Evolutionary conservation across 2,797 vertebrate species (phyloP).

Genomic region (Mionectes olivaceus): DNA sequence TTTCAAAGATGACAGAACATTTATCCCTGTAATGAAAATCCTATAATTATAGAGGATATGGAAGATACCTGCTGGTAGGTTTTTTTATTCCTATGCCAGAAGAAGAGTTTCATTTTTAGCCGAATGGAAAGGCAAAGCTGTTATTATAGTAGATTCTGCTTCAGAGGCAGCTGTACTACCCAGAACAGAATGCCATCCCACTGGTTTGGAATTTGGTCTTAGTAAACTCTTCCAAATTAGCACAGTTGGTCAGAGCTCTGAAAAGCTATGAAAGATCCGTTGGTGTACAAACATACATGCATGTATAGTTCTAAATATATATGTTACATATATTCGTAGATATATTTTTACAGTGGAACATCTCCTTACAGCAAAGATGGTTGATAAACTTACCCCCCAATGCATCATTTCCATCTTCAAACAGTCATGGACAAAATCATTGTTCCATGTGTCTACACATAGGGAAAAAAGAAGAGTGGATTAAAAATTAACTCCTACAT

Average conservation of each 20-base stretch:
- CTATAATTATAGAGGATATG: not conserved
- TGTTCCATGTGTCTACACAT: not conserved
- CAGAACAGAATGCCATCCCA: not conserved
- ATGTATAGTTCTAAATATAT: not conserved
- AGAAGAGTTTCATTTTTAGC: not conserved
- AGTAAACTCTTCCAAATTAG: not conserved
- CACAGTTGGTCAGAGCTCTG: not conserved
- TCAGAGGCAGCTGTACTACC: not conserved
- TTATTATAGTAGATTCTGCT: not conserved
- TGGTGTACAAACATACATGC: not conserved
- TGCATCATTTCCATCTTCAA: not conserved
- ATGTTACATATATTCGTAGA: rapidly evolving
- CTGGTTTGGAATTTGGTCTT: not conserved
- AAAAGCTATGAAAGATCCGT: not conserved
- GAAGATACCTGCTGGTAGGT: not conserved
- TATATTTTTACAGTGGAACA: not conserved
- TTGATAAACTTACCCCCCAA: not conserved
- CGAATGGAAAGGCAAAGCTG: not conserved
- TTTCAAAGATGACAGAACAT: not conserved
- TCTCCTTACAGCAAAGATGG: not conserved
- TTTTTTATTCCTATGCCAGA: not conserved
- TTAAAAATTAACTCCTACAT: not conserved
- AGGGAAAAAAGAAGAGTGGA: not conserved
- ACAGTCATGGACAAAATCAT: not conserved
- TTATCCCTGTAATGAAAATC: not conserved